Conservation (phyloP, 2,888 invertebrate species). For the Odontothrips loti region DNA sequence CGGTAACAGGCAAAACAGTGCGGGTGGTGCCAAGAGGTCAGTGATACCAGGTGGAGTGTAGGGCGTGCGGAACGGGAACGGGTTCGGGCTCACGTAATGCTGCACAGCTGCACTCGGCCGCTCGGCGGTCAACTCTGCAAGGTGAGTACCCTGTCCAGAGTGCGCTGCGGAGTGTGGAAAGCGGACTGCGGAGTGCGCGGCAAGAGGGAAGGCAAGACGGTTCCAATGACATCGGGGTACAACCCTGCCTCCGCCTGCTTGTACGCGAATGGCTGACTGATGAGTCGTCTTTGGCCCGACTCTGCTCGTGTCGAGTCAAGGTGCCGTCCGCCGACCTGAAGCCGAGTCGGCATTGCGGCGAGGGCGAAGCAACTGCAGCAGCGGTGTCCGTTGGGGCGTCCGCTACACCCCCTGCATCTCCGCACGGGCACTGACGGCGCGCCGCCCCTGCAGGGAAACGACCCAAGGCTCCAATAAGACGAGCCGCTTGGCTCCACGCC, state of each 20-base stretch:
- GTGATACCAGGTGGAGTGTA: background rate
- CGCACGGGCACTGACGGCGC: background rate
- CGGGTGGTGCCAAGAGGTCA: background rate
- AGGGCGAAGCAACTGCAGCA: too few species aligned
- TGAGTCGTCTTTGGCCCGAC: too few species aligned
- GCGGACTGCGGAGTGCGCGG: background rate
- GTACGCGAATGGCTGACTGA: too few species aligned
- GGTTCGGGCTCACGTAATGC: background rate
- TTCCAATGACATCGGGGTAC: background rate
- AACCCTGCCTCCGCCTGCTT: background rate
- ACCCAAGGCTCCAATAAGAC: background rate
- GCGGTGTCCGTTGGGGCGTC: background rate
- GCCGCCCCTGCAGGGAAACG: background rate
- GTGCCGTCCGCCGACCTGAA: background rate
- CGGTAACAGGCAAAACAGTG: background rate
- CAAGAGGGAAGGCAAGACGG: background rate
- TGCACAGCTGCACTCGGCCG: slow-evolving; percentile 14
- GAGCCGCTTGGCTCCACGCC: background rate
- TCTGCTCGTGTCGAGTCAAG: background rate
- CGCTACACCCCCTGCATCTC: background rate
- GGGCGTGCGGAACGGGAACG: background rate
- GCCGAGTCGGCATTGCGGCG: background rate
- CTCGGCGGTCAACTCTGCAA: background rate
- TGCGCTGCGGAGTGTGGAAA: background rate
- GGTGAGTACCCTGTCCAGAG: background rate